Base-by-base conservation (phyloP, 2,888 invertebrate genomes). In the Andrena marginata region DNA sequence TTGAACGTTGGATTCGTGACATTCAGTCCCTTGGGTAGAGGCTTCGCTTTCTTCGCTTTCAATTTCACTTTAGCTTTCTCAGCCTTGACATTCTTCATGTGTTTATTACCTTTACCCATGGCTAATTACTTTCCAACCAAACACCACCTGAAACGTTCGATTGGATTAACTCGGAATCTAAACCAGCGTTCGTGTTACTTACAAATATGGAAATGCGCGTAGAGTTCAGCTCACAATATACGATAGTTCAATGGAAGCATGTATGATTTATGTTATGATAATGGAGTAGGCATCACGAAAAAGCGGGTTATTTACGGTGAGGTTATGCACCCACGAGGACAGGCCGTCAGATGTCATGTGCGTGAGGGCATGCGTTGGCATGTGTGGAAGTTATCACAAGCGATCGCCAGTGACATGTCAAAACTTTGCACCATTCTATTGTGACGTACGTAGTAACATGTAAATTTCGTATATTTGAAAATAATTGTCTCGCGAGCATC, bases 31-130 rank as follows among this genome's bases (percentile, higher is more conserved):
- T 98, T 98, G 0, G 97, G 97, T 70, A 99, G 94, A 51, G 92
- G 89, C 31, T 93, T 94, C 0, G 80, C 8, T 91, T 96, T 96
- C 93, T 97, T 96, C 78, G 97, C 97, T 94, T 98, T 99, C 48
- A 99, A 94, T 93, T 99, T 98, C 0, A 97, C 97, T 95, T 99
- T 99, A 0, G 97, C 96, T 92, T 98, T 98, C 93, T 99, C 98
- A 0, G 97, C 96, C 88, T 97, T 97, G 3, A 97, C 94, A 89
- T 96, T 96, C 91, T 97, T 98, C 92, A 97, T 96, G 91, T 97
- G 97, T 31, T 95, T 94, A 70, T 95, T 94, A 90, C 95, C 95
- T 91, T 95, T 95, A 1, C 95, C 95, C 96, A 96, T 96, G 13
- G 8, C 59, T 26, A 23, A 65, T 65, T 63, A 67, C 23, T 48